phyloP scores from a whole-genome alignment of 2,888 invertebrate genomes.

The Iphiclides podalirius region DNA sequence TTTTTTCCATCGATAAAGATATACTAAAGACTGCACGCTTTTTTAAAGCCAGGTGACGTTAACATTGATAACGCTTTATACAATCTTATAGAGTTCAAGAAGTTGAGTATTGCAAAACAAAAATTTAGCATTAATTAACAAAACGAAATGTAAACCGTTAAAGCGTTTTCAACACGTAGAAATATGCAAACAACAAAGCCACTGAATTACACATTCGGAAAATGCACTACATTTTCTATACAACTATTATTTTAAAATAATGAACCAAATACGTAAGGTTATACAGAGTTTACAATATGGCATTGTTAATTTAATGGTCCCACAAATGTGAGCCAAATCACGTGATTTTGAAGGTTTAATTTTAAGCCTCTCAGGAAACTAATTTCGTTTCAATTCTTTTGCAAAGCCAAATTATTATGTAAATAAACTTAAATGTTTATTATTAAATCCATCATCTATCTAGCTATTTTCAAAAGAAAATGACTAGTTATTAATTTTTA shows the following conservation, averaged over 20 bases:
- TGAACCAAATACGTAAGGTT: slow-evolving; percentile 20
- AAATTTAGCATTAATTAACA: too few relatives aligned
- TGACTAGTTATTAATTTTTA: slow-evolving; percentile 67
- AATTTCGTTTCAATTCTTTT: slow-evolving; percentile 8
- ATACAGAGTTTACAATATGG: slow-evolving; percentile 11
- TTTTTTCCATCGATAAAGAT: too few relatives aligned
- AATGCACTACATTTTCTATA: slow-evolving; percentile 20
- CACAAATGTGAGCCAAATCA: slow-evolving; percentile 53
- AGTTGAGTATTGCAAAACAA: too few relatives aligned
- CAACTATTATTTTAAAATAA: slow-evolving; percentile 23
- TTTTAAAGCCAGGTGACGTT: background rate
- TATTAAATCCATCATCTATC: slow-evolving; percentile 46
- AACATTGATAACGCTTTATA: too few relatives aligned
- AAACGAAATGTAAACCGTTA: too few relatives aligned
- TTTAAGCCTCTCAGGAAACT: slow-evolving; percentile 12
- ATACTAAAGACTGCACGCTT: too few relatives aligned
- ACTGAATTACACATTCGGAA: slow-evolving; percentile 8
- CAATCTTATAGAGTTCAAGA: too few relatives aligned
- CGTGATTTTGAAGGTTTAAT: slow-evolving; percentile 15
- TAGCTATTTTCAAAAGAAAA: slow-evolving; percentile 77
- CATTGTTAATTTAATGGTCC: slow-evolving; percentile 52
- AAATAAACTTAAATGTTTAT: slow-evolving; percentile 20
- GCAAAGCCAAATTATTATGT: slow-evolving; percentile 10
- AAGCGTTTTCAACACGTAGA: background rate
- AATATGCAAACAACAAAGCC: slow-evolving; percentile 2